Base-by-base conservation (phyloP, 1,140 invertebrate species). In the Drosophila auraria region DNA sequence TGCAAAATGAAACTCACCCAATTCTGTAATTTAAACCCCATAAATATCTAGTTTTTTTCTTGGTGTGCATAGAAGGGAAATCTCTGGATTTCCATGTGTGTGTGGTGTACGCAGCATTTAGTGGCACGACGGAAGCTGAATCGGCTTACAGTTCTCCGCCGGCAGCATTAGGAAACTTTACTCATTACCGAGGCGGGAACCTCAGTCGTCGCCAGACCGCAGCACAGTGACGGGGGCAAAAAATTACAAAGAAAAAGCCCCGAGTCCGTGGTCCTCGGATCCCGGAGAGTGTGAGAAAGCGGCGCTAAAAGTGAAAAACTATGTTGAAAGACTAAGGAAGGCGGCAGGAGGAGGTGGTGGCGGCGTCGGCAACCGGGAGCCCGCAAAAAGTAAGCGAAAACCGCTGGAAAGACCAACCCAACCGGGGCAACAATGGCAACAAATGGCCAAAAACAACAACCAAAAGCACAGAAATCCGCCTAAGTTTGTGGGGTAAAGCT, bases 161-260 rank as follows among this genome's bases (percentile, higher is more conserved):
- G 73, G 62, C 79, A 86, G 86, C 86, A 90, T 90, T 90, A 90
- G 86, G 27, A 89, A 90, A 90, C 86, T 90, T 90, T 90, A 90
- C 86, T 90, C 86, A 90, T 90, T 90, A 90, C 82, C 54, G 36
- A 57, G 86, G 59, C 78, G 86, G 57, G 81, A 82, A 70, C 78
- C 86, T 81, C 86, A 86, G 79, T 63, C 82, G 78, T 68, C 84
- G 66, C 73, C 58, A 86, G 74, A 90, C 81, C 86, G 50, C 84
- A 84, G 68, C 77, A 80, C 84, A 86, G 69, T 65, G 79, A 42
- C 45, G 62, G 63, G 61, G 40, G 42, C 57, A 51, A 40, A 58
- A 66, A 72, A 56, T 59, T 36, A 49, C 40, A 63, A 61, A 71
- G 49, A 66, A 68, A 69, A 80, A 25, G 63, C 36, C 38, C 38